Evolutionary conservation across 2,888 invertebrate species (phyloP).

Genomic region (Mesorhabditis spiculigera): DNA sequence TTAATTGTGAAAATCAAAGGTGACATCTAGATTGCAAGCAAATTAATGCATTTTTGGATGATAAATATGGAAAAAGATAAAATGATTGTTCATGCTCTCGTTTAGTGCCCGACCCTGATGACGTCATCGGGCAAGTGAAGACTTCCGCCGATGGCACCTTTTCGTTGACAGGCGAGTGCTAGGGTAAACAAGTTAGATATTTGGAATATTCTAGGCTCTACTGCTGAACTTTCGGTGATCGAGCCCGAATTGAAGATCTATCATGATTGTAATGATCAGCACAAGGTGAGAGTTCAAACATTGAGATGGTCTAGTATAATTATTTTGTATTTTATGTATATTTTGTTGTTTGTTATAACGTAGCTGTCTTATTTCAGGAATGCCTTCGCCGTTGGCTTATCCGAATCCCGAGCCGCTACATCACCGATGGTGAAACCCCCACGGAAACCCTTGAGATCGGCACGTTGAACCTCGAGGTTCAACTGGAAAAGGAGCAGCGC

Average conservation of each 20-base stretch:
- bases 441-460: constrained; percentile 39
- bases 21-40: background rate
- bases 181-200: background rate
- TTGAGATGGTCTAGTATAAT: too few species aligned
- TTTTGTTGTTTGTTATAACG: too few species aligned
- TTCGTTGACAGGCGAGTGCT: constrained; percentile 27
- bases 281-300: constrained; percentile 27
- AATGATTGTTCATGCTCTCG: background rate
- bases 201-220: constrained; percentile 24
- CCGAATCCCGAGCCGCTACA: constrained; percentile 53
- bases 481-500: constrained; percentile 47
- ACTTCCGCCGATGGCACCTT: constrained; percentile 47
- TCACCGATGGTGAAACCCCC: constrained; percentile 33
- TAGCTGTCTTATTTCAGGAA: constrained; percentile 27
- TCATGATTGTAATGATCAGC: constrained; percentile 52
- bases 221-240: constrained; percentile 53
- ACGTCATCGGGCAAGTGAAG: constrained; percentile 28
- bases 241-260: constrained; percentile 55
- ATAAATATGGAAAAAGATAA: too few species aligned
- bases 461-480: constrained; percentile 50
- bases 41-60: too few species aligned
- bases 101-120: constrained; percentile 44
- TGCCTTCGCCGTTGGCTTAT: constrained; percentile 56
- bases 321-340: too few species aligned
- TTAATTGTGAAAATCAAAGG: background rate